phyloP scores from a whole-genome alignment of 1,140 invertebrate species.

The Coelopa frigida region DNA sequence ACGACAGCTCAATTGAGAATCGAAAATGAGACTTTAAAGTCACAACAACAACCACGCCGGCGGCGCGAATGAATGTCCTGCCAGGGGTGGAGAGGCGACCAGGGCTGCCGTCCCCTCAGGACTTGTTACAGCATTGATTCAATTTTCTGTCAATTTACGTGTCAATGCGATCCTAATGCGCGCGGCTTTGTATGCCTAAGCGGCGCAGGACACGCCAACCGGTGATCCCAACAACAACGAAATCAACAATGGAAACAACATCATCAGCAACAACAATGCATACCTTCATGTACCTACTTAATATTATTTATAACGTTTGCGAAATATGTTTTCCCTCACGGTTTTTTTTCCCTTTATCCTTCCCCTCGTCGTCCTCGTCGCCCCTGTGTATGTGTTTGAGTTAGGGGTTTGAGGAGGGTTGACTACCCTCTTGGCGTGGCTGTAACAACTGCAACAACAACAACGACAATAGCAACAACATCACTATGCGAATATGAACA shows the following conservation, averaged over 20 bases:
- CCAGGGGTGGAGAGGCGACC: neutral
- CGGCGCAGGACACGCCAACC: neutral
- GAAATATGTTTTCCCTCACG: neutral
- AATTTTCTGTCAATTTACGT: constrained; percentile 47
- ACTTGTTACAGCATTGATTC: constrained; percentile 46
- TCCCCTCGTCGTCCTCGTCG: neutral
- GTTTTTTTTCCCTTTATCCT: constrained; percentile 13
- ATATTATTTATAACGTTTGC: constrained; percentile 42
- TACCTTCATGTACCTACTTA: no score
- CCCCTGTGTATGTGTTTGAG: constrained; percentile 12
- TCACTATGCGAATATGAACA: constrained; percentile 26
- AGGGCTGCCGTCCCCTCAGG: constrained; percentile 27
- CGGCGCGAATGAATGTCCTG: neutral
- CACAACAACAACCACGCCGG: neutral
- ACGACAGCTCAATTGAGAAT: constrained; percentile 11
- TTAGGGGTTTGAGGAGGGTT: constrained; percentile 12
- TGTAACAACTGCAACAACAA: constrained; percentile 3
- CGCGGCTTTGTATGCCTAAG: no score
- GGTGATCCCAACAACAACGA: neutral
- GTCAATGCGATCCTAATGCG: constrained; percentile 45
- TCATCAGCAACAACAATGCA: no score
- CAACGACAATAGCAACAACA: neutral
- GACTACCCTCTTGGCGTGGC: constrained; percentile 10
- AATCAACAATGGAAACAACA: no score
- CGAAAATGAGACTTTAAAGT: constrained; percentile 17